These are phyloP conservation scores for Tribolium castaneum DNA, from an alignment of 1,140 invertebrate genomes.

Conservation along the genomic window DNA sequence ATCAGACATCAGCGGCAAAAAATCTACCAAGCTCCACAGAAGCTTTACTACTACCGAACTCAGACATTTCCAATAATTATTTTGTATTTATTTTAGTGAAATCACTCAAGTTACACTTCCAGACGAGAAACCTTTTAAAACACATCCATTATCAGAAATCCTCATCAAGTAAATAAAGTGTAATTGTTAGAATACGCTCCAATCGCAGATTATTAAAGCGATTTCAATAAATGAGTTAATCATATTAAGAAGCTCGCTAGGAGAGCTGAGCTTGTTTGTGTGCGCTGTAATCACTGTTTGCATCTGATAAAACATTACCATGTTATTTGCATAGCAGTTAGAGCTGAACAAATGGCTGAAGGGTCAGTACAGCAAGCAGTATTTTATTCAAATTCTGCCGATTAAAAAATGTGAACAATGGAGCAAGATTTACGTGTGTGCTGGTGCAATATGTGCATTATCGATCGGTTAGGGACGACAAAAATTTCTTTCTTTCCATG, in stretches of 20 bases:
- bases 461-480: neutral
- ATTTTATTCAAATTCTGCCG: constrained; percentile 24
- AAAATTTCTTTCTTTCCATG: neutral
- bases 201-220: neutral
- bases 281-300: constrained; percentile 25
- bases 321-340: constrained; percentile 39
- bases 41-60: constrained; percentile 29
- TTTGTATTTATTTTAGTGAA: constrained; percentile 23
- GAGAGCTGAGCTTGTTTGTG: neutral
- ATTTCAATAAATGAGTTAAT: constrained; percentile 19
- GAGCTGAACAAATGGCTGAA: constrained; percentile 22
- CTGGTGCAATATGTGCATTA: neutral
- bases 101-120: neutral
- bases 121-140: neutral
- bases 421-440: neutral
- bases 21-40: neutral
- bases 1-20: constrained; percentile 31
- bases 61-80: constrained; percentile 29
- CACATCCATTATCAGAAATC: neutral
- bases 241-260: constrained; percentile 1
- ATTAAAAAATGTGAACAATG: constrained; percentile 8
- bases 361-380: constrained; percentile 8
- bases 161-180: neutral
- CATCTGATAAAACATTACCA: constrained; percentile 37
- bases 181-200: neutral